A percentile compares a stretch with the other conserved stretches of the same genome.
phyloP scores from a whole-genome alignment of 2,888 invertebrate species.

The Auanema freiburgensis region DNA sequence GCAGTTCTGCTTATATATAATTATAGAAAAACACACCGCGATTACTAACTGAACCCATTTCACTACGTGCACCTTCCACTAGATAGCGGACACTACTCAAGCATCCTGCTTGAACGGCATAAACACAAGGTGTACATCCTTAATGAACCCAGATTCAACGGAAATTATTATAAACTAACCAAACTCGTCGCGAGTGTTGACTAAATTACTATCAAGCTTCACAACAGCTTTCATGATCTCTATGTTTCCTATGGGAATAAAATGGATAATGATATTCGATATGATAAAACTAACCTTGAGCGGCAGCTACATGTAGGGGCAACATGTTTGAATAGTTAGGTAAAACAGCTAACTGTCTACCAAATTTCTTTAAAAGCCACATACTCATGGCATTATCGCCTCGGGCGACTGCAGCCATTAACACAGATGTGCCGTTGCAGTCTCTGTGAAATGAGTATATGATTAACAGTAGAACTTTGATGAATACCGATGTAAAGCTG shows the following conservation, averaged over 20 bases:
- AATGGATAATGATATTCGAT: background rate
- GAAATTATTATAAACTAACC: conserved; percentile 23
- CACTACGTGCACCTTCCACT: conserved; percentile 53
- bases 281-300: conserved; percentile 43
- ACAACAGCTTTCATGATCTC: conserved; percentile 54
- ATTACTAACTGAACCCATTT: conserved; percentile 44
- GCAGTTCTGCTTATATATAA: background rate
- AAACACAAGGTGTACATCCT: conserved; percentile 57
- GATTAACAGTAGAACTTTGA: background rate
- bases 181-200: conserved; percentile 51
- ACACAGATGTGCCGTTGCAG: conserved; percentile 51
- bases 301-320: conserved; percentile 60
- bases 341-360: conserved; percentile 47
- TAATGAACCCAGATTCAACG: conserved; percentile 11
- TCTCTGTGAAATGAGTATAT: conserved; percentile 27
- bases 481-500: conserved; percentile 26
- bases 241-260: conserved; percentile 46
- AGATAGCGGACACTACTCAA: conserved; percentile 51
- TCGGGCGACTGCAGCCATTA: conserved; percentile 54
- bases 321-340: conserved; percentile 55
- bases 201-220: conserved; percentile 58
- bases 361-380: conserved; percentile 50
- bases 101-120: conserved; percentile 58
- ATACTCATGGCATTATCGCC: conserved; percentile 52
- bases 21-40: conserved; percentile 28